Evolutionary conservation across 2,113 vertebrate genomes (phyloP), one percentile per base, ranked within the genome.

Genomic region (Tricholaema leucomelas): DNA sequence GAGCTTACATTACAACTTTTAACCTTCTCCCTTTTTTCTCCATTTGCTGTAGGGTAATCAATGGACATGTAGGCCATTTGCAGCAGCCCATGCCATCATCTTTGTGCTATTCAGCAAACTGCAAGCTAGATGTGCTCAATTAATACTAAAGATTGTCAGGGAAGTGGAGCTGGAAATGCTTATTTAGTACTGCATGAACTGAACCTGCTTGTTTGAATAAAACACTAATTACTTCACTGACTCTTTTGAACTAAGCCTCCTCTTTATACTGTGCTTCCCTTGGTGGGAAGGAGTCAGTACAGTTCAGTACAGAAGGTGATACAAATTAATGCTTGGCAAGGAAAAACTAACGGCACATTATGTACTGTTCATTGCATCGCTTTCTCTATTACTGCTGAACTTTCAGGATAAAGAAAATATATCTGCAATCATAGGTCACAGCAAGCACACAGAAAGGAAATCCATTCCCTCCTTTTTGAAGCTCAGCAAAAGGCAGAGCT

Each of bases 161-260:
- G 56, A 87, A 85, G 69, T 75, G 81, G 75, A 83, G 84, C 60
- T 95, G 52, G 60, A 94, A 96, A 85, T 74, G 78, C 48, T 87
- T 85, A 93, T 80, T 82, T 85, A 61, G 56, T 91, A 70, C 61
- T 52, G 38, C 58, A 38, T 71, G 60, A 94, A 95, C 52, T 82
- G 74, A 94, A 93, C 67, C 67, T 89, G 81, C 64, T 93, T 85
- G 61, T 78, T 87, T 92, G 86, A 92, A 71, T 85, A 83, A 93
- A 93, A 38, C 81, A 78, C 81, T 92, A 93, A 91, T 89, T 94
- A 67, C 87, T 61, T 89, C 65, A 35, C 27, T 60, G 71, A 82
- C 54, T 91, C 46, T 31, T 74, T 85, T 60, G 48, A 69, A 75
- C 85, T 65, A 91, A 84, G 52, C 56, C 24, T 89, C 21, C 35